A percentile compares a stretch with the other conserved stretches of the same genome.
Evolutionary conservation across 2,888 invertebrate genomes (phyloP).

Genomic region (Megaustenia siamemsis): DNA sequence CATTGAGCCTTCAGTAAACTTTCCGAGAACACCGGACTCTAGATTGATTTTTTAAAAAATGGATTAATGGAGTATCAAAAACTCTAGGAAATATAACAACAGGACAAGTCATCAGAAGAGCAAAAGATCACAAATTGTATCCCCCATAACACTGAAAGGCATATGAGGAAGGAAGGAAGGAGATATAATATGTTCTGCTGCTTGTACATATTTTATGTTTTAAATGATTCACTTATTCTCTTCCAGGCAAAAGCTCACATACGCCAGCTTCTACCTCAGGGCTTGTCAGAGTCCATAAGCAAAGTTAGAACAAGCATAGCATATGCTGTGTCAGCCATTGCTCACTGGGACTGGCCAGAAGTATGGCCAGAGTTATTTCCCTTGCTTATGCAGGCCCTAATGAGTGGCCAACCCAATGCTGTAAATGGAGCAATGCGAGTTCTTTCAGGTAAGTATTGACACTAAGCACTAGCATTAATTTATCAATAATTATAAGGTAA

Average conservation of each 20-base stretch:
- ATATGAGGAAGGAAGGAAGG: too few relatives aligned
- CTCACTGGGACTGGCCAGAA: conserved; percentile 87
- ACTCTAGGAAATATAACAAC: too few relatives aligned
- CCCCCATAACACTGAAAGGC: too few relatives aligned
- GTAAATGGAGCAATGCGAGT: conserved; percentile 88
- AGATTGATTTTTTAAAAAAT: too few relatives aligned
- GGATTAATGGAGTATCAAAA: too few relatives aligned
- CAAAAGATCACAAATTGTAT: too few relatives aligned
- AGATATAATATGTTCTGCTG: too few relatives aligned
- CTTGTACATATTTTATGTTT: neutral
- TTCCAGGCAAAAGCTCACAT: conserved; percentile 84
- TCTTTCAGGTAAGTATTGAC: conserved; percentile 83
- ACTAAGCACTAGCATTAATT: too few relatives aligned
- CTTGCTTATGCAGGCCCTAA: conserved; percentile 85
- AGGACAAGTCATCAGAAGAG: too few relatives aligned
- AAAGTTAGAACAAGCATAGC: conserved; percentile 86
- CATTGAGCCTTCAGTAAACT: too few relatives aligned
- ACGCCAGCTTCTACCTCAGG: conserved; percentile 84
- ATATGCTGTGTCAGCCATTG: conserved; percentile 86
- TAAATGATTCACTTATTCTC: conserved; percentile 16
- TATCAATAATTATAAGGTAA: too few relatives aligned
- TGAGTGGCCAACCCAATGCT: conserved; percentile 81
- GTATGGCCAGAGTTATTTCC: conserved; percentile 87
- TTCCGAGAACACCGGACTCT: too few relatives aligned
- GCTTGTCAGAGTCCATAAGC: conserved; percentile 85